Base-by-base conservation (phyloP, 2,888 invertebrate genomes). In the Pachymerium ferrugineum region DNA sequence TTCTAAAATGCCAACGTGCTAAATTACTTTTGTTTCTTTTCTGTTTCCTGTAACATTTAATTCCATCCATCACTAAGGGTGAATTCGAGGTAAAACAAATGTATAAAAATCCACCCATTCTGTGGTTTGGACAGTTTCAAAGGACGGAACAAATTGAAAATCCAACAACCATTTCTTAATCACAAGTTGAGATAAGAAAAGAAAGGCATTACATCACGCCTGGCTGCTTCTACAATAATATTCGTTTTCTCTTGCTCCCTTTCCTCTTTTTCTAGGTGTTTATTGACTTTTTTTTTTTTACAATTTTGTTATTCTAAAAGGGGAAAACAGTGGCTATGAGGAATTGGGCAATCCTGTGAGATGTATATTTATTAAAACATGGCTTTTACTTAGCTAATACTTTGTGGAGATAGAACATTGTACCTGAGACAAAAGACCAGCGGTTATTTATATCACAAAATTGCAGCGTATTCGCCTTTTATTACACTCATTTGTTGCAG, bases 141-240 rank as follows among this genome's bases (percentile, higher is more conserved):
- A 47, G 47, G 47, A 47, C 47, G 47, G 47, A 47, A 47, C 47
- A 47, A 47, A 47, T 47, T 47, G 47, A 47, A 47, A 47, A 47
- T 47, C 6, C 22, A 14, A 42, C 42, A 42, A 47, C 47, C 14
- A 12, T 19, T 19, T 47, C 22, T 47, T 19, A 47, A 47, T 47
- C 47, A 6, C 12, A 47, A 4, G 16, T 47, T 6, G 3, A 47
- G 47, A 47, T 47, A 47, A 47, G 47, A 47, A 47, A 22, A 19
- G 22, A 22, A 22, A 47, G 47, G 47, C 47, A 19, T 8, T 22
- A 19, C 47, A 47, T 47, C 19, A 47, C 47, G 47, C 47, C 22
- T 47, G 6, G 47, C 19, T 47, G 38, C 14, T 47, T 47, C n/a
- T n/a, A n/a, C n/a, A 47, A 22, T 47, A 47, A 22, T 47, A 47